Evolutionary conservation across 2,113 vertebrate genomes (phyloP), one percentile per base, ranked within the genome.

Genomic region (Dromaius novaehollandiae): DNA sequence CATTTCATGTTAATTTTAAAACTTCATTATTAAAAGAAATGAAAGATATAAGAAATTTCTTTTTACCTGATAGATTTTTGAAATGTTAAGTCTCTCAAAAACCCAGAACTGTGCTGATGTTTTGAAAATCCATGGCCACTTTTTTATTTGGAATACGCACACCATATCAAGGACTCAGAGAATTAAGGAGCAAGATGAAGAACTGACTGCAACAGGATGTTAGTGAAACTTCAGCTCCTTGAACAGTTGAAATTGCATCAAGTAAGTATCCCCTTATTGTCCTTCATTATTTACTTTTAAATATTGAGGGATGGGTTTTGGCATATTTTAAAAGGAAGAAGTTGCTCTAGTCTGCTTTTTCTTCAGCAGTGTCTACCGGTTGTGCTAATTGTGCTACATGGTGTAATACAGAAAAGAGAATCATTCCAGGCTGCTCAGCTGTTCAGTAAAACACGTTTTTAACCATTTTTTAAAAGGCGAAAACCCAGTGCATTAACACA

Each of bases 371-470:
- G 93, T 92, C 97, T 97, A 89, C 89, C 84, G 97, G 93, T 97
- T 95, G 64, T 94, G 79, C 89, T 95, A 94, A 91, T 75, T 77
- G 88, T 95, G 85, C 87, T 97, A 85, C 84, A 64, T 20, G 88
- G 87, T 19, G 7, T 90, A 95, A 97, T 86, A 89, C 61, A 93
- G 90, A 97, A 97, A 94, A 71, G 89, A 94, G 95, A 93, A 87
- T 36, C 94, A 77, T 64, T 93, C 86, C 90, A 96, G 71, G 90
- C 63, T 93, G 97, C 86, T 97, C 96, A 96, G 96, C 75, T 95
- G 94, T 55, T 88, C 92, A 94, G 88, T 93, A 88, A 97, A 97
- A 44, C 93, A 77, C 38, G 48, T 44, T 82, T 96, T 75, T 56
- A 94, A 94, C 32, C 51, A n/a, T 48, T 44, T 53, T 95, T 96